phyloP scores from a whole-genome alignment of 2,113 vertebrate species.

The Vanacampus margaritifer region DNA sequence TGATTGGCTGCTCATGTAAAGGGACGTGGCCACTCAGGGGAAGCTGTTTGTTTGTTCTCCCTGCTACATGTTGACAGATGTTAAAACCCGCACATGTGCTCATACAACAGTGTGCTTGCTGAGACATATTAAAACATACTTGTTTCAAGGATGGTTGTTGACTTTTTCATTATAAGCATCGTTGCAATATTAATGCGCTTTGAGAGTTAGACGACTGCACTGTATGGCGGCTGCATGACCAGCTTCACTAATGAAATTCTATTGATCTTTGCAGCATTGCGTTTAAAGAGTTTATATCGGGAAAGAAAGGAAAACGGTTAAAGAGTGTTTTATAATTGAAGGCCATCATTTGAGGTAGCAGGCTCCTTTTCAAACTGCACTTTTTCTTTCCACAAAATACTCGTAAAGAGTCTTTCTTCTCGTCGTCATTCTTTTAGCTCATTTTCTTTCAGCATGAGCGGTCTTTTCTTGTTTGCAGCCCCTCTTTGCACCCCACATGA shows the following conservation, averaged over 20 bases:
- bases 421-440: conserved; percentile 10
- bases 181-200: not conserved
- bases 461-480: conserved; percentile 46
- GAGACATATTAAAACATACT: conserved; percentile 1
- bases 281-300: conserved; percentile 1
- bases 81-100: conserved; percentile 13
- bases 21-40: not conserved
- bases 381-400: conserved; percentile 40
- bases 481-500: conserved; percentile 58
- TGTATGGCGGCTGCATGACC: not conserved
- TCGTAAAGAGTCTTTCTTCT: conserved; percentile 33
- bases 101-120: conserved; percentile 10
- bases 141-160: not conserved
- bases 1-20: conserved; percentile 43
- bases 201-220: not conserved
- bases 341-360: conserved; percentile 37
- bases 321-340: conserved; percentile 35
- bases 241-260: conserved; percentile 8
- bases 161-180: not conserved
- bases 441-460: conserved; percentile 41
- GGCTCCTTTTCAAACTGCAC: conserved; percentile 31
- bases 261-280: not conserved
- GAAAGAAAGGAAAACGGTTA: conserved; percentile 1
- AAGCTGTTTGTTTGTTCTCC: conserved; percentile 24
- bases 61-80: conserved; percentile 15